Evolutionary conservation across 2,797 vertebrate genomes (phyloP).

Genomic region (Cheirogaleus major): DNA sequence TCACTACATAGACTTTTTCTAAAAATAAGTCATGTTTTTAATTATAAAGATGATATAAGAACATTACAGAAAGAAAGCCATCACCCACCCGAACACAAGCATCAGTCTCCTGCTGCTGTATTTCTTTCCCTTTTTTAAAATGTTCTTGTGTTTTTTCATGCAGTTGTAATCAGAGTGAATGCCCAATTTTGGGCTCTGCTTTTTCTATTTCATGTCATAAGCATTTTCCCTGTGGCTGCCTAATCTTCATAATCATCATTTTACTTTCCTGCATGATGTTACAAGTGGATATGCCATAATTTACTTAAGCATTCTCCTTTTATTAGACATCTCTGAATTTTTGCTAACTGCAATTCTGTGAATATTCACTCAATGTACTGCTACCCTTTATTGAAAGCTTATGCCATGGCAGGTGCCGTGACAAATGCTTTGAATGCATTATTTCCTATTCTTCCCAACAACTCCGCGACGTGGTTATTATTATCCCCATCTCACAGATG

Average conservation of each 20-base stretch:
- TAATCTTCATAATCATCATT: slow-evolving; percentile 51
- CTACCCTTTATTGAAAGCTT: slow-evolving; percentile 16
- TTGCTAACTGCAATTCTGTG: slow-evolving; percentile 36
- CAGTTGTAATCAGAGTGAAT: slow-evolving; percentile 61
- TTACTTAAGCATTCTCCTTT: slow-evolving; percentile 60
- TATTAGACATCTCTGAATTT: slow-evolving; percentile 44
- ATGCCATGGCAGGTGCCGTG: slow-evolving; percentile 39
- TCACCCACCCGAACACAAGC: background rate
- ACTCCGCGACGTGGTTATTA: background rate
- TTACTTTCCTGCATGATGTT: slow-evolving; percentile 22
- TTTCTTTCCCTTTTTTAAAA: slow-evolving; percentile 44
- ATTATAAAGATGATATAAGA: slow-evolving; percentile 45
- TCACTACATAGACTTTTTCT: background rate
- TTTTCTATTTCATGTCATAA: slow-evolving; percentile 48
- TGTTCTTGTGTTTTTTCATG: slow-evolving; percentile 22
- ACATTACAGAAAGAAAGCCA: background rate
- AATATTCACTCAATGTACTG: slow-evolving; percentile 42
- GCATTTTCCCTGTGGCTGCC: slow-evolving; percentile 48
- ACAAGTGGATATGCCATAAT: slow-evolving; percentile 1
- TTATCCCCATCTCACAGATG: background rate
- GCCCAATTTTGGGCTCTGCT: slow-evolving; percentile 27
- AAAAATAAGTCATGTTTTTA: slow-evolving; percentile 55
- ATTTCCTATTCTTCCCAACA: slow-evolving; percentile 29
- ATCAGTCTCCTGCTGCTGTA: slow-evolving; percentile 5
- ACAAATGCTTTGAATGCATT: slow-evolving; percentile 45